Percentiles rank a stretch among this genome's conserved stretches.
Conservation (phyloP, 2,113 vertebrate genomes). For the Neofelis nebulosa region DNA sequence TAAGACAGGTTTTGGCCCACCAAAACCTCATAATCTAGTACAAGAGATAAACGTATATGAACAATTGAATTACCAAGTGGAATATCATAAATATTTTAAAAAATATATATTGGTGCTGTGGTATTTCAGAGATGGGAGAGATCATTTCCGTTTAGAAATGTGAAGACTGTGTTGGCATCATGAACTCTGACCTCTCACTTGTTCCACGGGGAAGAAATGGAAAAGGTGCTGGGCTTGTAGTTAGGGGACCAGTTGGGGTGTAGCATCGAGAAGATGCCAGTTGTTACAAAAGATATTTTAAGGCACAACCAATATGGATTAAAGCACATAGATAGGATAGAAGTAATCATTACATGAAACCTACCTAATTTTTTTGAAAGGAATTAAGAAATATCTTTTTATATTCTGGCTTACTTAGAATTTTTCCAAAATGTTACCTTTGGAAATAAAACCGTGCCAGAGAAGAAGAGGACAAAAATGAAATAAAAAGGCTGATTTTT, state of each 20-base stretch:
- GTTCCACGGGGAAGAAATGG: neutral
- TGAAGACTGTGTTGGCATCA: neutral
- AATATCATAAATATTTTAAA: neutral
- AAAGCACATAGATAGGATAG: neutral
- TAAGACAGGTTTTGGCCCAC: neutral
- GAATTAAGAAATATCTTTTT: slow-evolving; percentile 30
- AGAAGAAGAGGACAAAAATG: slow-evolving; percentile 13
- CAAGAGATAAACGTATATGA: neutral
- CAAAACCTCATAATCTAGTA: neutral
- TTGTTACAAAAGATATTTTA: neutral
- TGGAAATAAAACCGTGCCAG: neutral
- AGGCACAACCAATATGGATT: neutral
- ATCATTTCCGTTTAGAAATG: neutral
- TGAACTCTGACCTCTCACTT: neutral
- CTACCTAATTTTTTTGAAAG: neutral
- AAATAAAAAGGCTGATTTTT: slow-evolving; percentile 4
- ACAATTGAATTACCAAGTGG: neutral
- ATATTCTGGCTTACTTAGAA: neutral
- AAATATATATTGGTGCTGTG: neutral
- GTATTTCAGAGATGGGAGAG: neutral
- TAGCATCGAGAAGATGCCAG: neutral
- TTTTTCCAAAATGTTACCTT: slow-evolving; percentile 41
- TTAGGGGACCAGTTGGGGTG: neutral
- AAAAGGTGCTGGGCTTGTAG: neutral
- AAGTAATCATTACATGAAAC: neutral